Evolutionary conservation across 35 echinoderm and acorn worm species (phyloP), one percentile per base, ranked within the genome.

Genomic region (Amphiura filiformis): DNA sequence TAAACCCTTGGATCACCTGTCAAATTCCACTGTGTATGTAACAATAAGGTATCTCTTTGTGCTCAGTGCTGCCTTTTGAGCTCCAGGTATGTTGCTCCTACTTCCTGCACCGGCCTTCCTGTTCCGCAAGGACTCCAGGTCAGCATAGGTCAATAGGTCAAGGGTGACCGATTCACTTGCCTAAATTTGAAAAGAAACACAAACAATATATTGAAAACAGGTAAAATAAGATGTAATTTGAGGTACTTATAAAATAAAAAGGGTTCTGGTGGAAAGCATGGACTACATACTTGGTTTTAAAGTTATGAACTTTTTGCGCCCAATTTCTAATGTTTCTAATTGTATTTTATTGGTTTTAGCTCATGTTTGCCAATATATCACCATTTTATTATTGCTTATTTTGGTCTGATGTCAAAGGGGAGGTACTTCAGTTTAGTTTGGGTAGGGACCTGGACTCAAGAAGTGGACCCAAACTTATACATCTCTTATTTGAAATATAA

Each of bases 21-120:
- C 96, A 98, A 98, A 98, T 76, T 98, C 96, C 40, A 98, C 96
- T 56, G 96, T 98, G 86, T 98, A 98, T 31, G 92, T 98, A 7
- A 98, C 92, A 81, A 98, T 98, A n/a, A 98, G 90, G 80, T 98
- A 98, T 37, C 96, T 76, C 86, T 98, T 98, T 18, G 92, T 89
- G 64, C 92, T 98, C 36, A 98, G 90, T 22, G 96, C 92, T 83
- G 86, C 91, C 57, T 91, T 98, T 70, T 98, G 92, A 64, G 89
- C 85, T 13, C 96, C 92, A 44, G 92, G 96, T 38, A 98, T 94
- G n/a, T n/a, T n/a, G 35, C 41, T 90, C 28, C 87, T 90, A 1
- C 81, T 94, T 18, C 81, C 86, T 40, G 86, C 65, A 42, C 92
- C 92, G 2, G 91, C 77, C 57, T 98, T 98, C 33, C 91, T 77